phyloP scores from a whole-genome alignment of 2,797 vertebrate species.

The Triplophysa bombifrons region DNA sequence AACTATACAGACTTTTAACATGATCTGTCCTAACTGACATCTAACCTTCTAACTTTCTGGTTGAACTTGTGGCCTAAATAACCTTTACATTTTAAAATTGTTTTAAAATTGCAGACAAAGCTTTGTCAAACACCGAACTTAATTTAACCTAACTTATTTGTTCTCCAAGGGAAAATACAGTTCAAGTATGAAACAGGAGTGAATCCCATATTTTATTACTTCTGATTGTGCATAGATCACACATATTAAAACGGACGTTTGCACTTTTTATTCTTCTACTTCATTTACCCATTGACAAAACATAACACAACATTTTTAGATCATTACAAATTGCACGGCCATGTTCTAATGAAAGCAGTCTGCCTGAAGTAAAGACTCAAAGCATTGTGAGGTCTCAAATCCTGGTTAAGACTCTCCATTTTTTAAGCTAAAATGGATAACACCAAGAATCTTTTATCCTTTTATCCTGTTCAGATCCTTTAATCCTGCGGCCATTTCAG shows the following conservation, averaged over 20 bases:
- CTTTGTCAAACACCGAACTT: no score
- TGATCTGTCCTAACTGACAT: no score
- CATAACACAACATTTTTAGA: not conserved
- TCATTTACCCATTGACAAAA: not conserved
- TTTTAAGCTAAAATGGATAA: constrained; percentile 82
- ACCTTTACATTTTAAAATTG: no score
- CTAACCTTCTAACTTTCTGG: no score
- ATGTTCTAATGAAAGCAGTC: constrained; percentile 23
- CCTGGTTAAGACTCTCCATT: constrained; percentile 81
- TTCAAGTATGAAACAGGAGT: no score
- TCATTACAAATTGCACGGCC: constrained; percentile 34
- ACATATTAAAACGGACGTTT: not conserved
- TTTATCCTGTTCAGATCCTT: constrained; percentile 79
- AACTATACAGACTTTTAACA: no score
- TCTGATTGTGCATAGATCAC: no score
- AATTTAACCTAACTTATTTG: no score
- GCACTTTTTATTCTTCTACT: not conserved
- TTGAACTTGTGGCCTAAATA: no score
- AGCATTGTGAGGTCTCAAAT: constrained; percentile 79
- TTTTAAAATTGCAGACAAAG: no score
- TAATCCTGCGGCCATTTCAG: constrained; percentile 78
- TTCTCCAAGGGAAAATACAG: no score
- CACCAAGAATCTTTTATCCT: constrained; percentile 78
- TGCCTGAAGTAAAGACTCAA: constrained; percentile 74
- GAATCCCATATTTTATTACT: no score